A percentile compares a stretch with the other conserved stretches of the same genome.
Conservation (phyloP, 2,113 vertebrate genomes). For the Tinamus guttatus region DNA sequence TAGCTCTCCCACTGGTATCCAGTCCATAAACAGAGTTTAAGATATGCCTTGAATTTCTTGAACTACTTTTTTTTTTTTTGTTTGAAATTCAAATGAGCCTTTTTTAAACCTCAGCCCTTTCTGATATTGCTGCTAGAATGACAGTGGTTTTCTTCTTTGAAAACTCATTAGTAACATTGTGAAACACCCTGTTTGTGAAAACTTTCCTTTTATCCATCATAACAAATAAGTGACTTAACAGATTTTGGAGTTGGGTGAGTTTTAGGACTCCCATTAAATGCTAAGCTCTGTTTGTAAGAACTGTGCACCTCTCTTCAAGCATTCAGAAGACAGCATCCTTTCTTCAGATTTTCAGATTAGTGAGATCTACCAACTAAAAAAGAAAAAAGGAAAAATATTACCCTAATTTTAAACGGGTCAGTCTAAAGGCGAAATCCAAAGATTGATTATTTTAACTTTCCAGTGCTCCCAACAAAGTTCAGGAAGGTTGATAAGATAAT, state of each 20-base stretch:
- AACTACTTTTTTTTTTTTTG: constrained; percentile 39
- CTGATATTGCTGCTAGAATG: not conserved
- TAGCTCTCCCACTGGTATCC: not conserved
- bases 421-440: not conserved
- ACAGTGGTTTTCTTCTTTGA: not conserved
- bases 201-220: constrained; percentile 7
- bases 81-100: constrained; percentile 9
- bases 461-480: constrained; percentile 20
- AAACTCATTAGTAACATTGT: constrained; percentile 25
- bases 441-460: constrained; percentile 14
- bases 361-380: not conserved
- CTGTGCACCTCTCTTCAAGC: not conserved
- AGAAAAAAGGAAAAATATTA: not conserved
- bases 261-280: constrained; percentile 12
- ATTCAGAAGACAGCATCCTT: not conserved
- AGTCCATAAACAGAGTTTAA: not conserved
- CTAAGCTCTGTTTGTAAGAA: constrained; percentile 11
- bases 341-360: not conserved
- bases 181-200: constrained; percentile 31
- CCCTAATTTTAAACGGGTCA: not conserved
- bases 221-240: constrained; percentile 28
- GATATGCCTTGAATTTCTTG: not conserved
- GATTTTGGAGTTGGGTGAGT: not conserved
- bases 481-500: constrained; percentile 26
- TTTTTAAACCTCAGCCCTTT: not conserved